Percentiles rank a stretch among this genome's conserved stretches.
Evolutionary conservation across 1,140 invertebrate species (phyloP).

Genomic region (Tetramorium simillimum): DNA sequence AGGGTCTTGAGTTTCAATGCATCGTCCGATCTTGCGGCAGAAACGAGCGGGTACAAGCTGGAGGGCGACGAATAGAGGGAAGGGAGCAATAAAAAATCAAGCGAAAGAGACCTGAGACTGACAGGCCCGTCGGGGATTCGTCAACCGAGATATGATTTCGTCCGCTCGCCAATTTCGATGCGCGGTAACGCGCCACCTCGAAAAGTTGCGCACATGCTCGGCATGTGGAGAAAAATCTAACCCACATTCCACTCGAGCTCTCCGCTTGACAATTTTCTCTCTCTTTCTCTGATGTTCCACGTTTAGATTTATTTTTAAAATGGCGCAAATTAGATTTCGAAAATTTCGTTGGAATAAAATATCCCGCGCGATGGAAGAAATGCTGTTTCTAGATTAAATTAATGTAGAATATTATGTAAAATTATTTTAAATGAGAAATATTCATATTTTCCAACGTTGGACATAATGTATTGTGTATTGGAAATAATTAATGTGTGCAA

Average conservation of each 20-base stretch:
- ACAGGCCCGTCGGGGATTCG: constrained; percentile 61
- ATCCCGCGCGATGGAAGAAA: background rate
- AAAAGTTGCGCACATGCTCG: constrained; percentile 30
- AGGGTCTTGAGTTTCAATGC: constrained; percentile 79
- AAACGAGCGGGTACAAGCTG: constrained; percentile 43
- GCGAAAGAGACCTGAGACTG: constrained; percentile 57
- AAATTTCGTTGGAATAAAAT: background rate
- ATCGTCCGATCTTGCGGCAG: constrained; percentile 65
- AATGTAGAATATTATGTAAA: background rate
- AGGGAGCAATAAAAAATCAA: constrained; percentile 42
- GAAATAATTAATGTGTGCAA: background rate
- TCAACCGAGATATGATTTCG: constrained; percentile 60
- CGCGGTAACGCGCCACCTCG: constrained; percentile 25
- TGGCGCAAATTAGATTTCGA: background rate
- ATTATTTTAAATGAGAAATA: background rate
- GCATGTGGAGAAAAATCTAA: constrained; percentile 29
- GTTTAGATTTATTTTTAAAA: background rate
- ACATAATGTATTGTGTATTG: background rate
- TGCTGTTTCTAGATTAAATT: background rate
- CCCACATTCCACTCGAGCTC: constrained; percentile 13
- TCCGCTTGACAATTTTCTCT: background rate
- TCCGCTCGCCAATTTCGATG: constrained; percentile 37
- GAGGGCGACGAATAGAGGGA: background rate
- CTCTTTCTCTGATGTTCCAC: background rate
- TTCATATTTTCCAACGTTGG: background rate